phyloP scores from a whole-genome alignment of 2,113 vertebrate species.

The Zapus hudsonius region DNA sequence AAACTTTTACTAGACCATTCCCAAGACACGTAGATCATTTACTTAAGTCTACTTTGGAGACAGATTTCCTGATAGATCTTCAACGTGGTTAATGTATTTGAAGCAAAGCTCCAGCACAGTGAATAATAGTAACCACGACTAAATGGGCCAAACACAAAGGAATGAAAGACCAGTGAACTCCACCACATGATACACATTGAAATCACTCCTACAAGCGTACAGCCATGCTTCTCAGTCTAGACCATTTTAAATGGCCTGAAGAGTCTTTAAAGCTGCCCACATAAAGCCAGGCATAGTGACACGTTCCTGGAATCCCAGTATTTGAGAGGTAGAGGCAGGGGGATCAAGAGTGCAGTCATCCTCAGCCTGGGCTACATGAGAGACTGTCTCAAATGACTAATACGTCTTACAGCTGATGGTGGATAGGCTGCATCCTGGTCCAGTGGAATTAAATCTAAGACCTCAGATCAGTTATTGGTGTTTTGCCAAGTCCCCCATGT shows the following conservation, averaged over 20 bases:
- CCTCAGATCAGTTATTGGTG: not conserved
- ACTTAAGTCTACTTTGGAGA: not conserved
- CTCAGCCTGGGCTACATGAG: not conserved
- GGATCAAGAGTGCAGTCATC: too few species aligned
- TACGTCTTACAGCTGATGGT: not conserved
- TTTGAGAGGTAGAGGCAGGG: too few species aligned
- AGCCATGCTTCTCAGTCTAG: not conserved
- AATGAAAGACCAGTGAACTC: not conserved
- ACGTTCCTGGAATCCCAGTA: too few species aligned
- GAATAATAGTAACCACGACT: not conserved
- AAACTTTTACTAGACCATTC: not conserved
- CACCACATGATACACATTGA: not conserved
- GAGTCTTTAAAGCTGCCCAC: not conserved
- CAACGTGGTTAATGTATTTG: not conserved
- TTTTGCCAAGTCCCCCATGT: slow-evolving; percentile 1
- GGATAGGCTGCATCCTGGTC: not conserved
- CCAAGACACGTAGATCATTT: not conserved
- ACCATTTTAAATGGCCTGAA: not conserved
- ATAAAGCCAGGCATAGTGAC: too few species aligned
- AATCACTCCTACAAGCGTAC: not conserved
- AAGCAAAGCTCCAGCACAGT: not conserved
- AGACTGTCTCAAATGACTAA: too few species aligned
- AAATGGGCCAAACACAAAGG: not conserved
- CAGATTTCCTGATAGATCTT: not conserved
- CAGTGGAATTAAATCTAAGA: slow-evolving; percentile 9